Evolutionary conservation across 2,888 invertebrate species (phyloP).

Genomic region (Drosophila tanythrix): DNA sequence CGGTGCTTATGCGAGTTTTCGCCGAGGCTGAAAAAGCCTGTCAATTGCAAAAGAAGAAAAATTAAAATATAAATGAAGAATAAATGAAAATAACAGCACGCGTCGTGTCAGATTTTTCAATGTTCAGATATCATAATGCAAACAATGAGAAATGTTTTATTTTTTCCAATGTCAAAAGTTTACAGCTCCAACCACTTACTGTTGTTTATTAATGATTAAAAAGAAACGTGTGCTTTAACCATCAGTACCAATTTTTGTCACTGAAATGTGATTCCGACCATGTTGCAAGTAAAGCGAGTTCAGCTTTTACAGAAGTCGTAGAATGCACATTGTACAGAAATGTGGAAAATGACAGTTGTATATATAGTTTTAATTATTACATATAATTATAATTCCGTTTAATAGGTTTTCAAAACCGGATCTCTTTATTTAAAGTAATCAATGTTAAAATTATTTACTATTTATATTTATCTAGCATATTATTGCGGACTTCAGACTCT

Average conservation of each 20-base stretch:
- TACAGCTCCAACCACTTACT: slow-evolving; percentile 14
- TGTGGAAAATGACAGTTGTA: neutral
- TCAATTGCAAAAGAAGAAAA: slow-evolving; percentile 53
- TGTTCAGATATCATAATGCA: slow-evolving; percentile 70
- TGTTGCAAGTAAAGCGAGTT: slow-evolving; percentile 6
- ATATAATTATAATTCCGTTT: neutral
- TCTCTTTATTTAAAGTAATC: neutral
- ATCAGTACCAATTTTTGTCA: slow-evolving; percentile 58
- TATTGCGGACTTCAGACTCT: slow-evolving; percentile 7
- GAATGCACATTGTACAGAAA: neutral
- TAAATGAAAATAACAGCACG: slow-evolving; percentile 64
- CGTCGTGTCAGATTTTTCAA: slow-evolving; percentile 71
- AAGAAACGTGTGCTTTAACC: slow-evolving; percentile 53
- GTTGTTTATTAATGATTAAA: slow-evolving; percentile 53
- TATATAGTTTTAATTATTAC: neutral
- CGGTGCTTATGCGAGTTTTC: slow-evolving; percentile 27
- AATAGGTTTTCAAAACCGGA: neutral
- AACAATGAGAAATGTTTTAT: slow-evolving; percentile 50
- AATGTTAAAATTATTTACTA: neutral
- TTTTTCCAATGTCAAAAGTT: slow-evolving; percentile 13
- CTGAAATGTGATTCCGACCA: slow-evolving; percentile 28
- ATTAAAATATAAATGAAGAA: neutral
- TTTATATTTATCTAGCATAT: slow-evolving; percentile 38
- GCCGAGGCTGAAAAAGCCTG: slow-evolving; percentile 46
- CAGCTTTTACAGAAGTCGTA: slow-evolving; percentile 1